Conservation (phyloP, 2,888 invertebrate species). For the Cryptocephalus primarius region DNA sequence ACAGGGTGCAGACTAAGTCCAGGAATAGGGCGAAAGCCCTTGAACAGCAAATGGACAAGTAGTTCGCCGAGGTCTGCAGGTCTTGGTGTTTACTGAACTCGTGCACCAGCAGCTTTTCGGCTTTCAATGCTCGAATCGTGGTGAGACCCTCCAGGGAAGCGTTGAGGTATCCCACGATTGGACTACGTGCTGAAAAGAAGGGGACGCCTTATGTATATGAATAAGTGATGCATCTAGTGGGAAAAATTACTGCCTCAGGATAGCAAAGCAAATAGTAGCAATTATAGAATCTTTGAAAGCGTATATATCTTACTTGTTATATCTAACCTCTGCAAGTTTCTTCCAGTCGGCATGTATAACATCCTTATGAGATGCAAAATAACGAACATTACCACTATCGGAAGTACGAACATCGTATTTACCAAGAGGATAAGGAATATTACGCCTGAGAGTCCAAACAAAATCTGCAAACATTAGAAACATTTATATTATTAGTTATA, state of each 20-base stretch:
- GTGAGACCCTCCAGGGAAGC: constrained; percentile 30
- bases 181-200: constrained; percentile 26
- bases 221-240: too few species aligned
- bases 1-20: constrained; percentile 20
- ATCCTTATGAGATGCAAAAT: constrained; percentile 12
- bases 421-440: constrained; percentile 14
- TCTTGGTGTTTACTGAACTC: constrained; percentile 30
- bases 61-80: constrained; percentile 25
- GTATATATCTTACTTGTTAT: constrained; percentile 13
- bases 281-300: not conserved
- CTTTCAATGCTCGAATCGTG: constrained; percentile 27
- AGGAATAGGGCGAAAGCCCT: constrained; percentile 27
- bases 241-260: too few species aligned
- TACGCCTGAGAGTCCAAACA: constrained; percentile 14
- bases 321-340: constrained; percentile 18
- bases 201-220: not conserved
- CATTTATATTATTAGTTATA: not conserved
- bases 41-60: constrained; percentile 21
- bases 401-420: constrained; percentile 15
- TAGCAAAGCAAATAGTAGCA: too few species aligned
- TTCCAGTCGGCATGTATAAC: constrained; percentile 18
- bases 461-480: constrained; percentile 10
- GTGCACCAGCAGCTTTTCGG: constrained; percentile 19
- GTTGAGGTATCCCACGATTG: constrained; percentile 28
- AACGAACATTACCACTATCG: constrained; percentile 8